These are phyloP conservation scores for Orientallactaga sibirica DNA, from an alignment of 2,797 vertebrate species.

Conservation along the genomic window DNA sequence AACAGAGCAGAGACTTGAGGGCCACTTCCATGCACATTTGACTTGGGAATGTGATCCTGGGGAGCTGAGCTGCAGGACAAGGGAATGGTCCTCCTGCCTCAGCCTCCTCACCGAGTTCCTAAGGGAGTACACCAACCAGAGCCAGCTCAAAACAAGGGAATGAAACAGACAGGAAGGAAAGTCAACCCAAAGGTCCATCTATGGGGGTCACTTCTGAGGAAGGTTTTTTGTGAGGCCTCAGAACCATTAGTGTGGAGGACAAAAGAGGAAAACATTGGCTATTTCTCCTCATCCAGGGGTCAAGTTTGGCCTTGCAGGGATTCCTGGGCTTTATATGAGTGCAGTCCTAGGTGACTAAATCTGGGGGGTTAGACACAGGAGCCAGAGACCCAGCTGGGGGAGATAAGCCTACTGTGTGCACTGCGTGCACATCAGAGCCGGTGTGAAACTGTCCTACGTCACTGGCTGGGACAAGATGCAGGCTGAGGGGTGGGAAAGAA, in stretches of 20 bases:
- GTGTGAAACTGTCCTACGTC: not conserved
- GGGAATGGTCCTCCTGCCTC: not conserved
- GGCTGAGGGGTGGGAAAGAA: too few species aligned
- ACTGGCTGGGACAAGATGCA: not conserved
- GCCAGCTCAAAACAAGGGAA: not conserved
- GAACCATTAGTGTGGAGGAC: not conserved
- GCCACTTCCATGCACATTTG: not conserved
- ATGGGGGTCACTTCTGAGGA: not conserved
- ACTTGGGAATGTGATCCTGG: not conserved
- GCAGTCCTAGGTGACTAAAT: not conserved
- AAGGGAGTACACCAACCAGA: too few species aligned
- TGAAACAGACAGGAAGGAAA: not conserved
- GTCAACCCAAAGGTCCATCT: not conserved
- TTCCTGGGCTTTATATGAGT: not conserved
- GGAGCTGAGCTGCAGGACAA: not conserved
- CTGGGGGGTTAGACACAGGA: not conserved
- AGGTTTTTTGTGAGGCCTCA: not conserved
- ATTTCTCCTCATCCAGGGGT: not conserved
- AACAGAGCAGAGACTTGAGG: not conserved
- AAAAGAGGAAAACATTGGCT: not conserved
- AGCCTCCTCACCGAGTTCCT: too few species aligned
- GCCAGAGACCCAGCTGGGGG: not conserved
- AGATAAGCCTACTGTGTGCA: not conserved
- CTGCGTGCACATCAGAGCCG: not conserved
- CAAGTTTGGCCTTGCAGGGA: not conserved